phyloP scores from a whole-genome alignment of 2,113 vertebrate genomes.

The Silurus meridionalis region DNA sequence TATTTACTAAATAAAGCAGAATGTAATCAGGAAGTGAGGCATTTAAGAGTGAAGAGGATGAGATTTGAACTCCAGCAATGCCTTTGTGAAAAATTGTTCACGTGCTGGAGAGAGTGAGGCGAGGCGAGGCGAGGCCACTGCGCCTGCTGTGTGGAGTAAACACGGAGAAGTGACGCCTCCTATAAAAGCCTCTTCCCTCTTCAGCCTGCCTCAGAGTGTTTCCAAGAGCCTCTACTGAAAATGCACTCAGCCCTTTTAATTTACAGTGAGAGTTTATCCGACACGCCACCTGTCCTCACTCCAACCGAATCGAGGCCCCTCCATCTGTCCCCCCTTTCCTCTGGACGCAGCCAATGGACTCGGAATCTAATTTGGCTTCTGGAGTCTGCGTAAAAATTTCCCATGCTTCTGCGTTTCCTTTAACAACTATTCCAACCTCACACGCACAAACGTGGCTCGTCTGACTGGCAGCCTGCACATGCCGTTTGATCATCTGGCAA shows the following conservation, averaged over 20 bases:
- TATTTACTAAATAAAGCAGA: not conserved
- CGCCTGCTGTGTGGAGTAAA: constrained; percentile 40
- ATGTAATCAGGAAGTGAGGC: not conserved
- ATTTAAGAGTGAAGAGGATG: not conserved
- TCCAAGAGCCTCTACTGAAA: constrained; percentile 40
- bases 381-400: constrained; percentile 32
- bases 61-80: not conserved
- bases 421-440: not conserved
- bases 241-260: constrained; percentile 32
- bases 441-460: not conserved
- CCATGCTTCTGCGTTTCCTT: constrained; percentile 19
- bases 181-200: constrained; percentile 33
- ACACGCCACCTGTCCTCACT: constrained; percentile 32
- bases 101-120: not conserved
- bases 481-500: constrained; percentile 21
- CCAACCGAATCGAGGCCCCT: constrained; percentile 33
- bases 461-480: not conserved
- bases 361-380: constrained; percentile 21
- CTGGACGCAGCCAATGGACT: constrained; percentile 12
- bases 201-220: constrained; percentile 1
- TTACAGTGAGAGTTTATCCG: constrained; percentile 48
- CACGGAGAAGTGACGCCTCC: constrained; percentile 30
- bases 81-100: not conserved
- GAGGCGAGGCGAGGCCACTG: not conserved
- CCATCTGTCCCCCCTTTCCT: constrained; percentile 11